phyloP scores from a whole-genome alignment of 2,888 invertebrate genomes.

The Ommatoiulus sabulosus region DNA sequence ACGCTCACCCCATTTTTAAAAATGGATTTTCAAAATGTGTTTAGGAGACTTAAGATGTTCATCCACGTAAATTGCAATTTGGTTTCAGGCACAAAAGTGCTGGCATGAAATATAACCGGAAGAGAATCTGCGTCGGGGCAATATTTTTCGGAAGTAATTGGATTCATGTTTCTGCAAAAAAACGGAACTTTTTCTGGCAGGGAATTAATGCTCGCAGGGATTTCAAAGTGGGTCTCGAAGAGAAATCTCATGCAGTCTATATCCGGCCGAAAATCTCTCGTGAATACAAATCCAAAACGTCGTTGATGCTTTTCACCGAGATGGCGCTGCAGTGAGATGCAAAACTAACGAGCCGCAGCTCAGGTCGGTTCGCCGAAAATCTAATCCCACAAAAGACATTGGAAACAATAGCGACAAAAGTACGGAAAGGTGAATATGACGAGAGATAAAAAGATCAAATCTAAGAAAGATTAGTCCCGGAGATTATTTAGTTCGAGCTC shows the following conservation, averaged over 20 bases:
- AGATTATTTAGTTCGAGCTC: conserved; percentile 38
- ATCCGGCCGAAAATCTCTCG: neutral
- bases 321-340: conserved; percentile 6
- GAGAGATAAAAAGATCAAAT: conserved; percentile 28
- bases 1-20: too few species aligned
- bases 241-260: neutral
- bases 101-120: neutral
- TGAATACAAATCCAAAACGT: neutral
- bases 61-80: neutral
- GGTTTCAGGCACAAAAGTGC: neutral
- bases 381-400: conserved; percentile 23
- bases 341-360: neutral
- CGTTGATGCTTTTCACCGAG: neutral
- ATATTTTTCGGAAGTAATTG: conserved; percentile 25
- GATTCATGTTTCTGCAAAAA: neutral
- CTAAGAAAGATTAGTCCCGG: conserved; percentile 14
- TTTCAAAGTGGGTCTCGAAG: neutral
- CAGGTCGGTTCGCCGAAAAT: neutral
- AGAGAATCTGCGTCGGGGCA: neutral
- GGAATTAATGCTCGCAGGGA: conserved; percentile 29
- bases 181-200: neutral
- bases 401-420: conserved; percentile 23
- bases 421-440: conserved; percentile 37
- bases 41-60: neutral
- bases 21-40: too few species aligned